These are phyloP conservation scores for Cerceris rybyensis DNA, from an alignment of 2,888 invertebrate genomes.

Conservation along the genomic window DNA sequence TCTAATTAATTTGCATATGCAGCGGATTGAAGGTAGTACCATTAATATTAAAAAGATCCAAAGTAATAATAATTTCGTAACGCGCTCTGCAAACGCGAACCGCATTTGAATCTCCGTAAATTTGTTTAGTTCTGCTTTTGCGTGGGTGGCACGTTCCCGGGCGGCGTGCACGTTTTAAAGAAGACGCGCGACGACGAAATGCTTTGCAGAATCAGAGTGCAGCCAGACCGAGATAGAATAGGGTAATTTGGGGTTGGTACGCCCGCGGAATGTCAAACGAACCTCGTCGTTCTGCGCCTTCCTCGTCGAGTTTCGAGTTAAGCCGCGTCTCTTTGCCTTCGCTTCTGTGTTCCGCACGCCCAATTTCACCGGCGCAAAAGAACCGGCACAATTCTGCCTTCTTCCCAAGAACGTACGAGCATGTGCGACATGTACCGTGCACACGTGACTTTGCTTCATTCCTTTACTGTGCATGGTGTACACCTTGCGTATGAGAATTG, in stretches of 20 bases:
- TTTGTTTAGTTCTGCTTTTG: conserved; percentile 42
- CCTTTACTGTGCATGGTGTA: too few species aligned
- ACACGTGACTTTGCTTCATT: too few species aligned
- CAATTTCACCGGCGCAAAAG: conserved; percentile 64
- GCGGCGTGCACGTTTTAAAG: conserved; percentile 34
- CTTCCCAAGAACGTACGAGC: conserved; percentile 27
- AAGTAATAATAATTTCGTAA: not conserved
- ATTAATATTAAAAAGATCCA: not conserved
- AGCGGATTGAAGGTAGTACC: not conserved
- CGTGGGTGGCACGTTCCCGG: conserved; percentile 44
- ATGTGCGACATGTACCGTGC: too few species aligned
- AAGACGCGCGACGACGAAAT: conserved; percentile 35
- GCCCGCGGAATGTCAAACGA: conserved; percentile 62
- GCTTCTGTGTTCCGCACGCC: conserved; percentile 53
- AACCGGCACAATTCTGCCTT: conserved; percentile 45
- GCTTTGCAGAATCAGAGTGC: conserved; percentile 64
- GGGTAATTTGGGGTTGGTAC: conserved; percentile 68
- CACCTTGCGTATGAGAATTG: too few species aligned
- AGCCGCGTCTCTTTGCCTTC: conserved; percentile 57
- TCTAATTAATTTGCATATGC: not conserved
- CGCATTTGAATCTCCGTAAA: conserved; percentile 16
- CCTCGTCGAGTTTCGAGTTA: conserved; percentile 8
- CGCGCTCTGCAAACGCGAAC: not conserved
- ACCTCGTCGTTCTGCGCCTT: conserved; percentile 25
- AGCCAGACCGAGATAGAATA: conserved; percentile 59